Evolutionary conservation across 2,888 invertebrate species (phyloP), one percentile per base, ranked within the genome.

Genomic region (Lycaena phlaeas): DNA sequence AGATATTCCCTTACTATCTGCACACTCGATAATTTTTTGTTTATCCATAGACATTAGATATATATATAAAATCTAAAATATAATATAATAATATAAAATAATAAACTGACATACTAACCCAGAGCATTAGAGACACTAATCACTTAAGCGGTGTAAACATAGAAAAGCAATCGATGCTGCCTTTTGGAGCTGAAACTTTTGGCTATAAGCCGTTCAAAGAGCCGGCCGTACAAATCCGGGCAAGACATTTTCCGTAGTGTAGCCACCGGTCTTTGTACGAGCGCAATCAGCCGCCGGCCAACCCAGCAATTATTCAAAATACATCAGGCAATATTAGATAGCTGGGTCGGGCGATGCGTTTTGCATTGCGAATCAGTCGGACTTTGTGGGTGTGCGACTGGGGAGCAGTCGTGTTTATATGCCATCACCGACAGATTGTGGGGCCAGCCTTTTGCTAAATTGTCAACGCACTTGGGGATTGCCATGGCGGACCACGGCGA

Each of bases 301-400:
- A 59, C 64, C 57, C 67, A 64, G 71, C 77, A 84, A 82, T 81
- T 81, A 82, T 84, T 81, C 82, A 81, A 78, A 82, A 81, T 78
- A 79, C 81, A 78, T 76, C 71, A 67, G 65, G 68, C 77, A 72
- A 76, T 81, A 79, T 82, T 82, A 82, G 79, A 81, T 81, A 79
- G 76, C 75, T 73, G 70, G 66, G 68, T 45, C 64, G 68, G 64
- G 64, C 70, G 69, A 73, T 72, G 73, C 79, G 76, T 81, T 81
- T 79, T 79, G 81, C 79, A 81, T 81, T 82, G 72, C 64, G 82
- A 77, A 82, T 79, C 77, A 73, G 75, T 61, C 63, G 64, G 70
- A 75, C 77, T 77, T 75, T 77, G 75, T 77, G 57, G 49, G 44
- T 49, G 56, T 52, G 51, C 50, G 54, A 50, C 73, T 54, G 52